phyloP scores from a whole-genome alignment of 2,113 vertebrate species.

The Campylomormyrus tamandua region DNA sequence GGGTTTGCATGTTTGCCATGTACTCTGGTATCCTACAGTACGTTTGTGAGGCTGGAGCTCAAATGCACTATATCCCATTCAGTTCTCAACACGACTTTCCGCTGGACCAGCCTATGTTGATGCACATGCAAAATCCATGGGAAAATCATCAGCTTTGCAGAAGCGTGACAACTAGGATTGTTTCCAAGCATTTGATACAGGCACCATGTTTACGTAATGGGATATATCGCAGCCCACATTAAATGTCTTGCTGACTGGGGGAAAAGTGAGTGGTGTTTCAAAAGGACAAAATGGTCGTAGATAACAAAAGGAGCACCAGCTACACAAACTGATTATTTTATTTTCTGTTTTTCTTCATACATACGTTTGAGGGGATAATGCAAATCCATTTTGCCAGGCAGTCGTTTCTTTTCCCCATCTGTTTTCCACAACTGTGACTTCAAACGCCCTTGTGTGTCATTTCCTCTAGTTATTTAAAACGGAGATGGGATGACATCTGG shows the following conservation, averaged over 20 bases:
- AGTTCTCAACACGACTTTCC: background rate
- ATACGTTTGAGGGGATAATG: background rate
- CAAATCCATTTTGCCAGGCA: background rate
- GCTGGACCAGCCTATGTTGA: background rate
- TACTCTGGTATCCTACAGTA: background rate
- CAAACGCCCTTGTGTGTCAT: background rate
- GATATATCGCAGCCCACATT: background rate
- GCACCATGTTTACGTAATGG: background rate
- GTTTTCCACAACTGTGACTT: constrained; percentile 1
- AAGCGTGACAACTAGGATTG: background rate
- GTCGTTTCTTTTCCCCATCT: background rate
- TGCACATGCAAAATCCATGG: background rate
- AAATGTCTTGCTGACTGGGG: background rate
- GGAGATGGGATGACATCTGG: background rate
- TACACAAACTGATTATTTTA: background rate
- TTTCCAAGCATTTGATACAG: background rate
- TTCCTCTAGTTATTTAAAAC: background rate
- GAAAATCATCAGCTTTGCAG: background rate
- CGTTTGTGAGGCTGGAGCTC: background rate
- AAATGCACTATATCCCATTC: background rate
- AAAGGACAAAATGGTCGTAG: background rate
- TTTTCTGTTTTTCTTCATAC: background rate
- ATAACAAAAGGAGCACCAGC: background rate
- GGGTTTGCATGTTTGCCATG: background rate
- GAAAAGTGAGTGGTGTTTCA: background rate